phyloP scores from a whole-genome alignment of 2,797 vertebrate species.

The Coendou prehensilis region DNA sequence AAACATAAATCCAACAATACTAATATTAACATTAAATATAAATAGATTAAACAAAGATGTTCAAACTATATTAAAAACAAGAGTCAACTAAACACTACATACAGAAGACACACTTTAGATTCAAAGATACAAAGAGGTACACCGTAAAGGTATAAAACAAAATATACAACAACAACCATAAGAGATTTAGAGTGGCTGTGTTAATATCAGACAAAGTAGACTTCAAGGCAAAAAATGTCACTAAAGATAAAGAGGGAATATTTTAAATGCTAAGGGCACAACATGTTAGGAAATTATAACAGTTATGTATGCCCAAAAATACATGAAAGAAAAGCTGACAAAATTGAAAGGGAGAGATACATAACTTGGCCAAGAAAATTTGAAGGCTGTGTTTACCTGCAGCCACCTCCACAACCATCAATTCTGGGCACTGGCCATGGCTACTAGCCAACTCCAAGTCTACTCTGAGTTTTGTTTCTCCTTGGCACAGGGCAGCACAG shows the following conservation, averaged over 20 bases:
- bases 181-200: neutral
- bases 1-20: neutral
- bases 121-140: neutral
- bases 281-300: neutral
- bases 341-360: neutral
- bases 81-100: neutral
- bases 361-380: neutral
- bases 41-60: conserved; percentile 32
- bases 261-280: conserved; percentile 1
- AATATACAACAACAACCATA: neutral
- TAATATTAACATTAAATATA: conserved; percentile 12
- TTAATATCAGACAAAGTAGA: conserved; percentile 27
- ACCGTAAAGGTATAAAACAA: neutral
- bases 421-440: neutral
- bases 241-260: conserved; percentile 24
- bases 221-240: conserved; percentile 26
- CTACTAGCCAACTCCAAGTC: neutral
- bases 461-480: neutral
- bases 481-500: neutral
- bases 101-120: conserved; percentile 25
- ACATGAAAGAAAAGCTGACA: conserved; percentile 30
- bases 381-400: neutral
- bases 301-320: neutral
- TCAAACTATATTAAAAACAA: conserved; percentile 17
- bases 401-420: neutral